phyloP scores from a whole-genome alignment of 1,140 invertebrate genomes.

The Lordiphosa clarofinis region DNA sequence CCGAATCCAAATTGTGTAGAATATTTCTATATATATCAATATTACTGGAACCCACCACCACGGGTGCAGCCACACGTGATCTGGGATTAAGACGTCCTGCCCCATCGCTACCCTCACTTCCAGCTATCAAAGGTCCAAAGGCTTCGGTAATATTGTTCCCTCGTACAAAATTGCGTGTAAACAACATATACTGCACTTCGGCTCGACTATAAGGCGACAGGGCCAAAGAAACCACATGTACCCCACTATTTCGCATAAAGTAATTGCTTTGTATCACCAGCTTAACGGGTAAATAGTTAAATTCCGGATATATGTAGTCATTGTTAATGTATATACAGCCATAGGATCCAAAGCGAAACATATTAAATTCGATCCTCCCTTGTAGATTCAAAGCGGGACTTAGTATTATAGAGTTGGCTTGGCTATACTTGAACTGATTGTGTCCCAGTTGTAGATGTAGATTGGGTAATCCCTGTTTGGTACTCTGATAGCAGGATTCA shows the following conservation, averaged over 20 bases:
- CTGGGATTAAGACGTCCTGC: conserved; percentile 86
- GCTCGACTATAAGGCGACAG: conserved; percentile 90
- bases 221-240: conserved; percentile 92
- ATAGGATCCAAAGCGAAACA: conserved; percentile 89
- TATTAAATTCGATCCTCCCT: conserved; percentile 91
- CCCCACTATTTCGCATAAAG: conserved; percentile 92
- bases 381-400: conserved; percentile 91
- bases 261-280: conserved; percentile 93
- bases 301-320: conserved; percentile 84
- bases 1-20: conserved; percentile 92
- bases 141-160: conserved; percentile 94
- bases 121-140: conserved; percentile 85
- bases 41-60: conserved; percentile 95
- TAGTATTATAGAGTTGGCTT: conserved; percentile 88
- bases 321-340: conserved; percentile 94
- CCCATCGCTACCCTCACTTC: conserved; percentile 80
- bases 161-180: conserved; percentile 93
- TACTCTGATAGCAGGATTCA: conserved; percentile 87
- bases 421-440: conserved; percentile 89
- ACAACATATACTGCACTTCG: conserved; percentile 87
- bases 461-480: conserved; percentile 79
- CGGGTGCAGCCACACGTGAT: conserved; percentile 92
- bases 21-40: conserved; percentile 94
- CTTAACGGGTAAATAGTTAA: conserved; percentile 85
- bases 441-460: conserved; percentile 90